phyloP scores from a whole-genome alignment of 2,888 invertebrate species.

The Trichogramma evanescens region DNA sequence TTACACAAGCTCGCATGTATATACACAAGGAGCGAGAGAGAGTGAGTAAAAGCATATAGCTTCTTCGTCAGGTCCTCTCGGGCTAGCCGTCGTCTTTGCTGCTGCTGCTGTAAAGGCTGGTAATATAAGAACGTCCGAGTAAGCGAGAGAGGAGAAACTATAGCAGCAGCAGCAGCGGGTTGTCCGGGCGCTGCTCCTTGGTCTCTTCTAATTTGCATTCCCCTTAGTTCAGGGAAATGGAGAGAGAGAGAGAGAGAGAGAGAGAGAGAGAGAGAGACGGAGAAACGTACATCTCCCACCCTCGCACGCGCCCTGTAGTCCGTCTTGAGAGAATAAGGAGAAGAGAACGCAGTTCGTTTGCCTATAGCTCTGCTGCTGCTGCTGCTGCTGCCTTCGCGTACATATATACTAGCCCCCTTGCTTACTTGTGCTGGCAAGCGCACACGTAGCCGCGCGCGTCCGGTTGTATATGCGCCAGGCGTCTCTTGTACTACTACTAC shows the following conservation, averaged over 20 bases:
- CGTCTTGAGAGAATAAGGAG: too few species aligned
- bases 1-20: conserved; percentile 39
- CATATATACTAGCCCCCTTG: neutral
- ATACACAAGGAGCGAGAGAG: conserved; percentile 8
- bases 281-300: neutral
- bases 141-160: conserved; percentile 7
- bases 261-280: conserved; percentile 7
- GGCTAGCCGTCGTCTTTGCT: neutral
- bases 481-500: neutral
- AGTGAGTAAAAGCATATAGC: neutral
- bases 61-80: neutral
- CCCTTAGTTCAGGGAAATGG: conserved; percentile 28
- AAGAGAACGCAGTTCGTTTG: too few species aligned
- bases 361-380: too few species aligned
- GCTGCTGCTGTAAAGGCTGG: neutral
- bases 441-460: conserved; percentile 21
- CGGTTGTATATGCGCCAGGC: conserved; percentile 25
- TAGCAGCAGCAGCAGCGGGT: conserved; percentile 13
- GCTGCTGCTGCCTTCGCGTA: too few species aligned
- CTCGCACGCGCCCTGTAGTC: neutral
- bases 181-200: conserved; percentile 28
- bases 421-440: conserved; percentile 18
- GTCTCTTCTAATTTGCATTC: conserved; percentile 48
- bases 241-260: conserved; percentile 1
- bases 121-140: conserved; percentile 14